phyloP scores from a whole-genome alignment of 1,140 invertebrate species.

The Oryzaephilus surinamensis region DNA sequence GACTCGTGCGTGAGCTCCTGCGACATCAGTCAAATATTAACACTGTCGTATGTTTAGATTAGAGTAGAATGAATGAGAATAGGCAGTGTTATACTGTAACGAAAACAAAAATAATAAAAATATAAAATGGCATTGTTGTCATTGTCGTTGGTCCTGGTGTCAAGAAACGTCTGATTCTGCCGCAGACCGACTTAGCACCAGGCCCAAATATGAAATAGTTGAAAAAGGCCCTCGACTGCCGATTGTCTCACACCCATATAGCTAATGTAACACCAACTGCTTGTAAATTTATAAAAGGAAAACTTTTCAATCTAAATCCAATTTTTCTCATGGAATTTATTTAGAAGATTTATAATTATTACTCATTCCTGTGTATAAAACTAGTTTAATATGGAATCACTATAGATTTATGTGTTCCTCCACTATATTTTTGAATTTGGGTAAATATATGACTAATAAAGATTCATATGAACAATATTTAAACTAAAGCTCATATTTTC shows the following conservation, averaged over 20 bases:
- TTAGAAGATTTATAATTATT: too few species aligned
- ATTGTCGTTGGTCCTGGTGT: slow-evolving; percentile 8
- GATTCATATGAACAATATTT: too few species aligned
- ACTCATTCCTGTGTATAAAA: too few species aligned
- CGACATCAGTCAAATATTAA: slow-evolving; percentile 27
- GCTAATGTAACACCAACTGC: slow-evolving; percentile 9
- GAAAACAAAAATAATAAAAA: too few species aligned
- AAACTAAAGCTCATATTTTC: too few species aligned
- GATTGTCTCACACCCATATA: slow-evolving; percentile 6
- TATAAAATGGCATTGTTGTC: slow-evolving; percentile 12
- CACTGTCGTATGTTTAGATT: slow-evolving; percentile 36
- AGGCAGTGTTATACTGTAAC: slow-evolving; percentile 38
- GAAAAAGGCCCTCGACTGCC: slow-evolving; percentile 9
- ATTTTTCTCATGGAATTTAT: too few species aligned
- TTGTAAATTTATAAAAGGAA: slow-evolving; percentile 5
- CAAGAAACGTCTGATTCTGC: slow-evolving; percentile 7
- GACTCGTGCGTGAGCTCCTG: slow-evolving; percentile 14
- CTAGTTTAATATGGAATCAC: too few species aligned
- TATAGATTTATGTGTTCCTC: too few species aligned
- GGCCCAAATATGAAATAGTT: neutral
- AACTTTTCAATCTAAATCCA: too few species aligned
- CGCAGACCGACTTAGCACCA: slow-evolving; percentile 7
- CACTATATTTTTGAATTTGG: too few species aligned
- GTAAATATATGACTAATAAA: too few species aligned
- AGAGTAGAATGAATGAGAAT: slow-evolving; percentile 30